Evolutionary conservation across 2,797 vertebrate species (phyloP), one percentile per base, ranked within the genome.

Genomic region (Cynodonichthys magdalenae): DNA sequence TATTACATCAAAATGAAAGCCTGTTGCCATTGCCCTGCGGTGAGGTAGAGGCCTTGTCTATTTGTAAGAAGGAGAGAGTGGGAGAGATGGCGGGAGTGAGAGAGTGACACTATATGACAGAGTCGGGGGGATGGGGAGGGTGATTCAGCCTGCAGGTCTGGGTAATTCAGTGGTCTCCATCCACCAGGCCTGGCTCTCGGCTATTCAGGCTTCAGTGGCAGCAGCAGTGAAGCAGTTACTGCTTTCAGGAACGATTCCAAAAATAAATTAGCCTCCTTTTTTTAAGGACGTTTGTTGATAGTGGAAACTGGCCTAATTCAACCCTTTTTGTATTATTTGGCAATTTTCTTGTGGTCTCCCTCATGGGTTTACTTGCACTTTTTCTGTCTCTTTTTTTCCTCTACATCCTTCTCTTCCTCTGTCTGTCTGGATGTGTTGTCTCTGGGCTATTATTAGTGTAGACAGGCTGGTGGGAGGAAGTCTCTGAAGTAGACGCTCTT

Each of bases 361-460:
- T 89, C 66, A 63, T 86, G 85, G 78, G 58, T 77, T 87, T 78
- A 77, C 80, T 87, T 66, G 57, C 80, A 81, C 77, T 87, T 79
- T 61, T 71, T 69, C 67, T 6, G 34, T 80, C 74, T 88, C 78
- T 78, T 80, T 71, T 74, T 48, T 68, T 69, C 76, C 58, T 83
- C 75, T 63, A 64, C 77, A 64, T 87, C 75, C 76, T 76, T 73
- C 78, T 85, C 83, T 89, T 62, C 53, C 81, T 87, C 84, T 86
- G 71, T 90, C 82, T 88, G 87, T 87, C 84, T 92, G 80, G 83
- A 87, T 88, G 76, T 85, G 79, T 90, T 90, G 91, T 93, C 92
- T 92, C 81, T 83, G 67, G 91, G 85, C 87, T 93, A 92, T 93
- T 93, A 92, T 93, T 93, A 91, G 89, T 93, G 87, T 87, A 92